Evolutionary conservation across 2,797 vertebrate genomes (phyloP), one percentile per base, ranked within the genome.

Genomic region (Poeciliopsis infans): DNA sequence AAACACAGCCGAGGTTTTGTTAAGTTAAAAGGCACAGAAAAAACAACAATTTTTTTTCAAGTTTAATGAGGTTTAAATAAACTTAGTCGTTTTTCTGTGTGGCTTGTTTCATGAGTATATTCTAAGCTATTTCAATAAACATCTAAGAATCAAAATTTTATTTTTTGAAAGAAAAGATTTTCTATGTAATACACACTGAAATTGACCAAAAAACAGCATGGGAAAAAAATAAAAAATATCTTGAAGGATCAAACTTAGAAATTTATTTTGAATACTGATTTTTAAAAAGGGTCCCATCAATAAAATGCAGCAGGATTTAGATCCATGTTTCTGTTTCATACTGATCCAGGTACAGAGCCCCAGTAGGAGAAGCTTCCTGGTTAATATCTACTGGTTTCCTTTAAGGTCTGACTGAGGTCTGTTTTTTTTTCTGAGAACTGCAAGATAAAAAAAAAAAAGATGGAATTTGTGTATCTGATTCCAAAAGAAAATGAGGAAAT

Each of bases 1-100:
- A 64, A 84, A 75, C 53, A 74, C 11, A 28, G 78, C 76, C 49
- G 43, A 68, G 81, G 74, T 76, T 83, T 77, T 31, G 74, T 72
- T 80, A 25, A 59, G 79, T 18, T 11, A 39, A 25, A 77, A 77
- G 4, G 20, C 57, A 43, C 2, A 10, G 61, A 78, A 77, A 31
- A 6, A 80, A 36, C 36, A 36, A 41, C 7, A 41, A 0, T 7
- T 41, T 41, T 41, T 41, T 41, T 41, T 41, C 1, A 41, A 41
- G 13, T 79, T 72, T 39, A 51, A 47, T 23, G 47, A 72, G 53
- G 13, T 2, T 75, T 2, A 6, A 11, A 68, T 20, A 59, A 75
- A 55, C 39, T 28, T 16, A 2, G 57, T 12, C 28, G 8, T 61
- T 11, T 23, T 51, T 45, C 41, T 31, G 68, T 7, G 2, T 43